Conservation (phyloP, 2,888 invertebrate species). For the Synanthedon tipuliformis region DNA sequence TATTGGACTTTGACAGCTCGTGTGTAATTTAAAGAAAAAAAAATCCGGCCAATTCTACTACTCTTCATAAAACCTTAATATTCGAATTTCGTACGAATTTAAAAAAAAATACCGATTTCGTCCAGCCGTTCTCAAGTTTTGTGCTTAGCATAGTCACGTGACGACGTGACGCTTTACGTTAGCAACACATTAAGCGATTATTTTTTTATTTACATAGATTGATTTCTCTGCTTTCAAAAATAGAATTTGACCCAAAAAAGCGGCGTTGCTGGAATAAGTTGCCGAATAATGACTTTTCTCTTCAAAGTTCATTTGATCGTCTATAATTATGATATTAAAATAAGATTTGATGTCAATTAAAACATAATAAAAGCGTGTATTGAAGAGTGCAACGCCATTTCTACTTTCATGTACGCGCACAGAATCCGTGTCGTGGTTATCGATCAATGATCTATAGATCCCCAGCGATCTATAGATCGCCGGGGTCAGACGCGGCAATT, state of each 20-base stretch:
- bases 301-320: neutral
- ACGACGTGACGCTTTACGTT: too few species aligned
- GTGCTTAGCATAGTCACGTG: too few species aligned
- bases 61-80: neutral
- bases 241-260: too few species aligned
- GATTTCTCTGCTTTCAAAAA: too few species aligned
- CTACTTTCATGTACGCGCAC: conserved; percentile 25
- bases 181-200: neutral
- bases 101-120: neutral
- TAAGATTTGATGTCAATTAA: neutral
- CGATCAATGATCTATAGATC: conserved; percentile 55
- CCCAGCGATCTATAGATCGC: conserved; percentile 37
- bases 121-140: too few species aligned
- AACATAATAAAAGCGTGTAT: neutral
- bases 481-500: conserved; percentile 35
- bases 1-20: neutral
- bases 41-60: neutral
- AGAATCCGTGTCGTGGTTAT: conserved; percentile 32
- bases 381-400: conserved; percentile 11
- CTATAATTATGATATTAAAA: neutral
- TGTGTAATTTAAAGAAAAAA: neutral
- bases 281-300: too few species aligned
- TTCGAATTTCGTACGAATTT: neutral
- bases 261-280: too few species aligned
- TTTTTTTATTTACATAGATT: neutral